Evolutionary conservation across 2,888 invertebrate genomes (phyloP), one percentile per base, ranked within the genome.

Genomic region (Formica aserva): DNA sequence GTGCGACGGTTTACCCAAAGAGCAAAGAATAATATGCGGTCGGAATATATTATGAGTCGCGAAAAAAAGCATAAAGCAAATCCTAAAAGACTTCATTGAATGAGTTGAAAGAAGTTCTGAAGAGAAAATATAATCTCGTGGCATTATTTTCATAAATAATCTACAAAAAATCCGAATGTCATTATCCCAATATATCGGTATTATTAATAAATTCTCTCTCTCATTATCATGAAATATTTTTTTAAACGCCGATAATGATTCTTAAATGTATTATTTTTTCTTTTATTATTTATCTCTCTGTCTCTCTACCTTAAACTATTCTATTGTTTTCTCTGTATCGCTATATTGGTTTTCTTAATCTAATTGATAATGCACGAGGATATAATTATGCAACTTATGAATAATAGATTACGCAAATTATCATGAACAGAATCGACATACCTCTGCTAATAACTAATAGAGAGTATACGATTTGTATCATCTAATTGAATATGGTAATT

Each of bases 1-100:
- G 63, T 83, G 77, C 86, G 85, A 86, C 85, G 76, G 86, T 89
- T 85, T 88, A 52, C 76, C 84, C 84, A 75, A n/a, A 80, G 78
- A 85, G 63, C 77, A 55, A 74, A 69, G 80, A 74, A 78, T 71
- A 75, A 82, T 80, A 82, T 35, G 78, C 82, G 71, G 82, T 71
- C 63, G 76, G 78, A 88, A 87, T 80, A 78, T 81, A 63, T 87
- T 86, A 81, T 60, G 77, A 86, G 45, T 15, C 32, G 41, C n/a
- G 55, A 29, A 66, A 80, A 80, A 76, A 84, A 78, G 52, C 77
- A 67, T 83, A 85, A 76, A 82, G 77, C 84, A 84, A 77, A 60
- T 78, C 45, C 32, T 60, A 69, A 80, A 80, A 60, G 60, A 60
- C 57, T 62, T 48, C 60, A 60, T 80, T 80, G 71, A 69, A 80